Conservation (phyloP, 2,888 invertebrate genomes). For the Drosophila cognata region DNA sequence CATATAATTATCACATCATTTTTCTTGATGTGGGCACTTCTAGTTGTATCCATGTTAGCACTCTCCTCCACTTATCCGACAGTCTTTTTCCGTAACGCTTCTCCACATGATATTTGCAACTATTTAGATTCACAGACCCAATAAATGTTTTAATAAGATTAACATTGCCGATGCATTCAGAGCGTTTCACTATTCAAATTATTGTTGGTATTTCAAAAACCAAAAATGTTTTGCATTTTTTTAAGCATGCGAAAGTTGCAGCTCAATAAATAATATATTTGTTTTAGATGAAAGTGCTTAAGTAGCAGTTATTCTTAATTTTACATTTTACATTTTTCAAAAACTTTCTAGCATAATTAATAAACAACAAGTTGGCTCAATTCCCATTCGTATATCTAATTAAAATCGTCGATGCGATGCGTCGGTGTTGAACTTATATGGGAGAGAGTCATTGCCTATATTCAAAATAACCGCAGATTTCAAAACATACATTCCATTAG, state of each 20-base stretch:
- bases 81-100: neutral
- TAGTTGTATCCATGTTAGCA: neutral
- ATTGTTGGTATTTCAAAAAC: neutral
- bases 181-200: neutral
- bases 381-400: neutral
- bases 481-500: neutral
- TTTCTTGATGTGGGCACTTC: neutral
- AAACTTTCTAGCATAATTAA: neutral
- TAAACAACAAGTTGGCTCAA: neutral
- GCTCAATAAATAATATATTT: neutral
- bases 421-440: neutral
- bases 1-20: neutral
- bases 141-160: neutral
- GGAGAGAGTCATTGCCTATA: neutral
- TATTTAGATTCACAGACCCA: neutral
- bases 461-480: neutral
- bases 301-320: neutral
- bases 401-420: neutral
- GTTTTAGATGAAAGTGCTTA: neutral
- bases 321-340: neutral
- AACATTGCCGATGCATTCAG: too few species aligned
- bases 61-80: neutral
- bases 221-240: neutral
- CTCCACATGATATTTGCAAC: neutral
- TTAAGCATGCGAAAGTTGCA: constrained; percentile 10